Percentiles rank a stretch among this genome's conserved stretches.
Conservation (phyloP, 2,113 vertebrate species). For the Dermatemys mawii region DNA sequence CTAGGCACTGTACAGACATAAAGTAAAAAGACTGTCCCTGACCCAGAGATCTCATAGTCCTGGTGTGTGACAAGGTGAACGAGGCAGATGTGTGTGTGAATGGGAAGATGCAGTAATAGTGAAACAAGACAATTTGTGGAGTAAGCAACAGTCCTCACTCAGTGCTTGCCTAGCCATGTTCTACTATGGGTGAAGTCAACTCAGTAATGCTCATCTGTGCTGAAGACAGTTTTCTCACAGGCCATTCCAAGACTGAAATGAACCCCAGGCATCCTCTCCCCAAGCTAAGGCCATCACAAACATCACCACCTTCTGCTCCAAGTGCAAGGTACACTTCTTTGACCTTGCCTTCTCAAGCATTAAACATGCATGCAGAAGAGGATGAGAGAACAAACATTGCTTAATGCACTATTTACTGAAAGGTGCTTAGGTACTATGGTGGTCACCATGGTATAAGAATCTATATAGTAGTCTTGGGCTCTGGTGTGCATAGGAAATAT, state of each 20-base stretch:
- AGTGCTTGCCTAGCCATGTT: neutral
- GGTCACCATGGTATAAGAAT: neutral
- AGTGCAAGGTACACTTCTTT: neutral
- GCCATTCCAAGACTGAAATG: neutral
- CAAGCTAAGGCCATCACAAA: neutral
- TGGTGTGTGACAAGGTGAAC: neutral
- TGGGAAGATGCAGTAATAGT: neutral
- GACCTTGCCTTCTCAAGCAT: neutral
- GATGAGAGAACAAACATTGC: neutral
- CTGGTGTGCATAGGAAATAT: neutral
- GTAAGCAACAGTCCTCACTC: neutral
- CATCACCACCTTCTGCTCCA: neutral
- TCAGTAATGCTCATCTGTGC: neutral
- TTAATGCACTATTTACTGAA: neutral
- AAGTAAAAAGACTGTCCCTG: neutral
- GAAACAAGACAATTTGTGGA: neutral
- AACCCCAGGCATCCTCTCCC: neutral
- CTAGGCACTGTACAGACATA: neutral
- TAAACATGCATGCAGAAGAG: neutral
- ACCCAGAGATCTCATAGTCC: neutral
- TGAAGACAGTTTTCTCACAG: neutral
- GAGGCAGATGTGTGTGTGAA: neutral
- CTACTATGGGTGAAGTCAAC: neutral
- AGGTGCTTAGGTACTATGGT: neutral
- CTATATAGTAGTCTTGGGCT: neutral